phyloP scores from a whole-genome alignment of 2,888 invertebrate species.

The Teinopalpus imperialis region DNA sequence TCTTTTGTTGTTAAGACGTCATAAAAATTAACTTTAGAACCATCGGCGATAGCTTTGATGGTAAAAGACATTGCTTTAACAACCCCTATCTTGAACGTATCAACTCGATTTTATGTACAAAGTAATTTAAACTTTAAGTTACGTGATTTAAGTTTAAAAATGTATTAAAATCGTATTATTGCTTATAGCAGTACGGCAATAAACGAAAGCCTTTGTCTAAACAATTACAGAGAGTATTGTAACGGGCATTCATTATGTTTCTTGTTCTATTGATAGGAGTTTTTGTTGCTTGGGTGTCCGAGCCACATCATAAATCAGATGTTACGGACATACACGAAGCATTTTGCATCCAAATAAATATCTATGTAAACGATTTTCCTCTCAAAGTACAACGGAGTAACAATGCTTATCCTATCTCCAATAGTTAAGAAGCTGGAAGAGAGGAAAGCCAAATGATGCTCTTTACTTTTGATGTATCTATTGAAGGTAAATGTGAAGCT shows the following conservation, averaged over 20 bases:
- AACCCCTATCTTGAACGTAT: constrained; percentile 28
- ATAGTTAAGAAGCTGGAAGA: background rate
- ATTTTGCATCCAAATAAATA: constrained; percentile 33
- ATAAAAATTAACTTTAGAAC: constrained; percentile 75
- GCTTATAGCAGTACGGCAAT: constrained; percentile 34
- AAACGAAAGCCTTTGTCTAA: constrained; percentile 66
- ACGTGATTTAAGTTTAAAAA: constrained; percentile 34
- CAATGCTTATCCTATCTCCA: background rate
- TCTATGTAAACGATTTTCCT: constrained; percentile 34
- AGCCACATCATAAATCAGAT: constrained; percentile 78
- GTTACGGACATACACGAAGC: constrained; percentile 46
- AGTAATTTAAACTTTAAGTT: constrained; percentile 28
- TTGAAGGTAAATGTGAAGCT: constrained; percentile 53
- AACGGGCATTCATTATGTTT: constrained; percentile 73
- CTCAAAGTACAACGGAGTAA: constrained; percentile 33
- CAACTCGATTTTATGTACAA: constrained; percentile 26
- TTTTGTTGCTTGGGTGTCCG: constrained; percentile 75
- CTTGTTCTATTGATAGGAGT: constrained; percentile 72
- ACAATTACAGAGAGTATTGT: constrained; percentile 78
- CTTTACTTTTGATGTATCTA: constrained; percentile 68
- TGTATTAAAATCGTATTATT: constrained; percentile 26
- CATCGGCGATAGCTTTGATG: constrained; percentile 74
- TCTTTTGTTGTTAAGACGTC: constrained; percentile 65
- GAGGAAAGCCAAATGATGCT: constrained; percentile 53
- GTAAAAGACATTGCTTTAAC: constrained; percentile 55